Evolutionary conservation across 2,888 invertebrate genomes (phyloP).

Genomic region (Dione vanillae): DNA sequence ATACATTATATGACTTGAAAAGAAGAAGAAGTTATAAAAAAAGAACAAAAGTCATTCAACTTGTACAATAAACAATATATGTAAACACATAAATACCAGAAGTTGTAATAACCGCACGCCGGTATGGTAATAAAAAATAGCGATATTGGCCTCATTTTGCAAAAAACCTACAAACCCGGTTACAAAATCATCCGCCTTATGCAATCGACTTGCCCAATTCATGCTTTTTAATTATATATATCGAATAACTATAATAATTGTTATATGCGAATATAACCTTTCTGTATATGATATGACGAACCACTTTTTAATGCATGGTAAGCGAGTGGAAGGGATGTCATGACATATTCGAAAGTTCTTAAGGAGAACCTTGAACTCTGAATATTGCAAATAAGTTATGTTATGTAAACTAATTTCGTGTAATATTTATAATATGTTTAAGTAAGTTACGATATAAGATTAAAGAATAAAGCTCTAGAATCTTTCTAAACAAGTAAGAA

Average conservation of each 20-base stretch:
- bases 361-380: slow-evolving; percentile 58
- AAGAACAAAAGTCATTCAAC: slow-evolving; percentile 22
- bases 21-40: no score
- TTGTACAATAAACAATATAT: slow-evolving; percentile 1
- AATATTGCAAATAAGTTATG: slow-evolving; percentile 49
- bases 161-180: slow-evolving; percentile 57
- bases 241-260: neutral
- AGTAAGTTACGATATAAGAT: neutral
- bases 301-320: neutral
- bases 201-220: slow-evolving; percentile 49
- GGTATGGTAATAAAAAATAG: slow-evolving; percentile 21
- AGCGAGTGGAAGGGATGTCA: slow-evolving; percentile 22
- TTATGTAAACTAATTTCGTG: slow-evolving; percentile 37
- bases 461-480: slow-evolving; percentile 10
- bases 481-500: no score
- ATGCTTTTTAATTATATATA: slow-evolving; percentile 41
- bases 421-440: neutral
- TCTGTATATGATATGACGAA: neutral
- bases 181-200: slow-evolving; percentile 52
- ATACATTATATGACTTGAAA: no score
- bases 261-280: slow-evolving; percentile 14
- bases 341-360: slow-evolving; percentile 55
- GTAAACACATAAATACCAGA: neutral
- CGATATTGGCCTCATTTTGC: slow-evolving; percentile 44
- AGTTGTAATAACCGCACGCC: neutral